Base-by-base conservation (phyloP, 2,113 vertebrate genomes). In the Manacus vitellinus region DNA sequence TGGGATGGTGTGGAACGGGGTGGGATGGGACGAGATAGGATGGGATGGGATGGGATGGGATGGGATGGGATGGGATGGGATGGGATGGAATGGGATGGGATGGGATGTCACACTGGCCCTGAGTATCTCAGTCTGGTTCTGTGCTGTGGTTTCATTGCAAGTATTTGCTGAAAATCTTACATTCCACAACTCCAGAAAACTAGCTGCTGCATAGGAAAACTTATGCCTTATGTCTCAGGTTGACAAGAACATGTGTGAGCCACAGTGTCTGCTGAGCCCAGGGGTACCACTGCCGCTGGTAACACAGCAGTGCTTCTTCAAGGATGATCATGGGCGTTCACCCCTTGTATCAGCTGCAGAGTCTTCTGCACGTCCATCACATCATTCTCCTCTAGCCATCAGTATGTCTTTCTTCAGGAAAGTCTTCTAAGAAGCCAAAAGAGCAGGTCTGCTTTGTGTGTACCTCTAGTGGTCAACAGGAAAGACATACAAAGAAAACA, bases 271-370 rank as follows among this genome's bases (percentile, higher is more conserved):
- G 67, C 54, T 44, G 71, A 63, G 37, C 67, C 43, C 74, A 73
- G 63, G 43, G 87, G 21, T 87, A 71, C 41, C 62, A 54, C 77
- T 13, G 7, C 41, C n/a, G 56, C 84, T 56, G 30, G 70, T 74
- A 88, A 92, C 21, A 7, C 6, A 2, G 51, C 54, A 86, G 33
- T 92, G 88, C 68, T 94, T 95, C 89, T 90, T 94, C 59, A 62
- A 77, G 47, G 70, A 65, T 88, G 93, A 96, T 92, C 39, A 62
- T 72, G 82, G 85, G 76, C 85, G 84, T 94, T 95, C 62, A 39
- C 75, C 39, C 72, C 85, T 94, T 81, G 52, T 30, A 37, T 86
- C 83, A 87, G 83, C 62, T 79, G 54, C 44, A 92, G 10, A 79
- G 46, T 72, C 35, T 68, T 76, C 70, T 81, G 35, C 63, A 88